Base-by-base conservation (phyloP, 2,797 vertebrate genomes). In the Echiichthys vipera region DNA sequence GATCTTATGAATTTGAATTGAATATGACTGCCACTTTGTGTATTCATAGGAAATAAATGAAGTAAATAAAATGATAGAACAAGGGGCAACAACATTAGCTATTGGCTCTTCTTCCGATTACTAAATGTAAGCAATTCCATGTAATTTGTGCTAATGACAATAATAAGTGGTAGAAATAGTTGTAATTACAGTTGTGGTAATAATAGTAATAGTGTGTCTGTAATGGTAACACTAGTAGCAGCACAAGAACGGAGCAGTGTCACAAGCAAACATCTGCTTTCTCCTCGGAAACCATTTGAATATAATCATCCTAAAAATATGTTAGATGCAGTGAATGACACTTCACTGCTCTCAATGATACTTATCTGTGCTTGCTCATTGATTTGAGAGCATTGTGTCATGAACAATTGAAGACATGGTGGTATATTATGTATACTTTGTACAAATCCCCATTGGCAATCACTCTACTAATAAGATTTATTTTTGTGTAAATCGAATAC, bases 341-440 rank as follows among this genome's bases (percentile, higher is more conserved):
- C 58, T 80, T 68, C 47, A 54, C 58, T 53, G 40, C 53, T 69
- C 40, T 74, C 50, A 14, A 11, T 40, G 42, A 42, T 49, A 27
- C 34, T 65, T 46, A 24, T 73, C 65, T 53, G 29, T 4, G 4
- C 37, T 54, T 65, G 34, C 22, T 71, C 37, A 43, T 32, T 72
- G 32, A 77, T 72, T 76, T 72, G 47, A 69, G 47, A 11, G 49
- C 50, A 42, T 27, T 74, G 25, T 57, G 51, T 55, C 49, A 46
- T 18, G 10, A 57, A 47, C 58, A 73, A 59, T 66, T 50, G 30
- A 53, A 40, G 43, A 54, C 27, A 30, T 7, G 18, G 7, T 36
- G 30, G 7, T 55, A 40, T 17, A 34, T 47, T 20, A 55, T 14
- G n/a, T 17, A 20, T 29, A 5, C 37, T 20, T 27, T 45, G 20